These are phyloP conservation scores for Tarsius wallacei DNA, from an alignment of 2,797 vertebrate species.

Conservation along the genomic window DNA sequence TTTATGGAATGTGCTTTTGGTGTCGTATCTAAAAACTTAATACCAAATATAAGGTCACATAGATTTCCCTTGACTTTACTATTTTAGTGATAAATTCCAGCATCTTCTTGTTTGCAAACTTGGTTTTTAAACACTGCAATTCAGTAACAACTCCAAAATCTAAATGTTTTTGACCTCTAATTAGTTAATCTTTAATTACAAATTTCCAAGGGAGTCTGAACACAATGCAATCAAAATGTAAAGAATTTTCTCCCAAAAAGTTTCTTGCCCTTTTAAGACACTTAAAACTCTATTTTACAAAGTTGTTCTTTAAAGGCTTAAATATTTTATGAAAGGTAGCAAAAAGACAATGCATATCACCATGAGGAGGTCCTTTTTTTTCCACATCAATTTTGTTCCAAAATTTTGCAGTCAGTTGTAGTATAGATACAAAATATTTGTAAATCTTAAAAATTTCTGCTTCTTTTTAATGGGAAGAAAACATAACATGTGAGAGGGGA, in stretches of 20 bases:
- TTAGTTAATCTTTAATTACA: conserved; percentile 1
- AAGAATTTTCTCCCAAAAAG: neutral
- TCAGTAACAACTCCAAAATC: too few relatives aligned
- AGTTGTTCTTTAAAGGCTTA: neutral
- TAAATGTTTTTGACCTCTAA: neutral
- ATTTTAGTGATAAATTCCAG: too few relatives aligned
- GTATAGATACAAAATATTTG: neutral
- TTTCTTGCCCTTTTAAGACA: neutral
- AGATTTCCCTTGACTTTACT: too few relatives aligned
- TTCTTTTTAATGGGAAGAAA: neutral
- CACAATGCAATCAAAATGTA: neutral
- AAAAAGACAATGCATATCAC: neutral
- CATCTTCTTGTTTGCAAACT: too few relatives aligned
- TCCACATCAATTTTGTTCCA: neutral
- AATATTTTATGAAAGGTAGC: conserved; percentile 1
- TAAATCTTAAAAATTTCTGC: neutral
- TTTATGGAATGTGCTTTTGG: too few relatives aligned
- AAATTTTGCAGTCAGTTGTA: neutral
- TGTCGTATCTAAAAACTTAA: too few relatives aligned
- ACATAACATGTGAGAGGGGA: neutral
- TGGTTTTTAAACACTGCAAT: too few relatives aligned
- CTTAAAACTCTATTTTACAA: neutral
- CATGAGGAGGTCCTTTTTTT: neutral
- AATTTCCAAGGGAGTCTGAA: neutral
- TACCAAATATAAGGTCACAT: too few relatives aligned